Conservation (phyloP, 2,113 vertebrate genomes). For the Centrocercus urophasianus region DNA sequence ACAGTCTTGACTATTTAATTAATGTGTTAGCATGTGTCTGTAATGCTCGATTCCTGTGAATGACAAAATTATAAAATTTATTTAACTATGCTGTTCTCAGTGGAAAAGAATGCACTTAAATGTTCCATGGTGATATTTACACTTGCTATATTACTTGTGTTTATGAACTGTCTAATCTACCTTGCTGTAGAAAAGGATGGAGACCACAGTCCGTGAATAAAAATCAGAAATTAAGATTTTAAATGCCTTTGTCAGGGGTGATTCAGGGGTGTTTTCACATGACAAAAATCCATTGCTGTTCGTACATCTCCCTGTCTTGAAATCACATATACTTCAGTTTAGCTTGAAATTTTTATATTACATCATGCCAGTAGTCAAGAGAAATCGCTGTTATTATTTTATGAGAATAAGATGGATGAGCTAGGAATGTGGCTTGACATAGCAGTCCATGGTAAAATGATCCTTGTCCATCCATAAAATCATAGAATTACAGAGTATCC, state of each 20-base stretch:
- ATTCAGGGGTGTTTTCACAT: neutral
- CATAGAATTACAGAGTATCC: neutral
- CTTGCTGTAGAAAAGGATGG: neutral
- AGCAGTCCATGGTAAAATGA: neutral
- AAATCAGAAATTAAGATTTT: conserved; percentile 15
- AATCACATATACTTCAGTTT: neutral
- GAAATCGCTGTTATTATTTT: neutral
- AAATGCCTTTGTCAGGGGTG: neutral
- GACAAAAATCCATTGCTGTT: neutral
- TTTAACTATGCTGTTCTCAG: conserved; percentile 35
- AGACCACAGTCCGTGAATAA: neutral
- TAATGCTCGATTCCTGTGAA: conserved; percentile 18
- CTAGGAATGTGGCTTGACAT: neutral
- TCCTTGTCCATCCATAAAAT: neutral
- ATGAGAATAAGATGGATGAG: neutral
- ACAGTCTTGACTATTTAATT: conserved; percentile 48
- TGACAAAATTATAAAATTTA: conserved; percentile 43
- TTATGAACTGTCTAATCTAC: conserved; percentile 48
- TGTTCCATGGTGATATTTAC: conserved; percentile 13
- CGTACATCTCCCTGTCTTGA: neutral
- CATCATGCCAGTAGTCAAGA: neutral
- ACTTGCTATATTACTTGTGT: conserved; percentile 48
- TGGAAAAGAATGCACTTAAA: conserved; percentile 21
- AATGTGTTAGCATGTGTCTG: conserved; percentile 4
- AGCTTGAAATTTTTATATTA: neutral